Base-by-base conservation (phyloP, 1,140 invertebrate genomes). In the Archivesica marissinica region DNA sequence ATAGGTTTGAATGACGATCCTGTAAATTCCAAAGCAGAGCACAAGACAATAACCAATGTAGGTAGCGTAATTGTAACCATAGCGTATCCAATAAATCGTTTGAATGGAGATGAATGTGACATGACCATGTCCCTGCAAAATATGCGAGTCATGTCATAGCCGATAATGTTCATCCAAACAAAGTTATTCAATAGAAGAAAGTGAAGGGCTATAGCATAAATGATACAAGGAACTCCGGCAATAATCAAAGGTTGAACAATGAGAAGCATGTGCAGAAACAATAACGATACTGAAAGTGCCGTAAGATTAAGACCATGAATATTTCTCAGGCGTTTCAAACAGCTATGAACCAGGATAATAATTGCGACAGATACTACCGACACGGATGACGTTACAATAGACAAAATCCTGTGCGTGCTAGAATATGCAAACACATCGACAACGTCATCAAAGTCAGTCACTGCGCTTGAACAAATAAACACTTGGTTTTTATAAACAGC, bases 151-250 rank as follows among this genome's bases (percentile, higher is more conserved):
- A 85, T 78, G 28, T 85, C 82, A 41, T 54, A 50, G 33, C 82
- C 72, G n/a, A 85, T 85, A 20, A 76, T 50, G 20, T 68, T 85
- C 41, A 66, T 54, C 82, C 82, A 85, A 25, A 38, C n/a, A 39
- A 85, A 77, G 23, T 41, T 70, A n/a, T 20, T 52, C 15, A 85
- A 9, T 17, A 66, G 25, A 28, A 78, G 15, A 17, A 77, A 77
- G 30, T 85, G 74, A 13, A 77, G 38, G 33, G 41, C 7, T 20
- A 39, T 33, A 35, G 59, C 74, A 39, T 52, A 68, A 11, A 41
- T 11, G 13, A 39, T 35, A 47, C 82, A 85, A 25, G n/a, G 6
- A 2, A 30, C 59, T 2, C 11, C 23, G 20, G 25, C n/a, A 11
- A 15, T 77, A 6, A 38, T n/a, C 7, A 35, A 30, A 23, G 7